Evolutionary conservation across 2,797 vertebrate species (phyloP).

Genomic region (Dendrocincla fuliginosa): DNA sequence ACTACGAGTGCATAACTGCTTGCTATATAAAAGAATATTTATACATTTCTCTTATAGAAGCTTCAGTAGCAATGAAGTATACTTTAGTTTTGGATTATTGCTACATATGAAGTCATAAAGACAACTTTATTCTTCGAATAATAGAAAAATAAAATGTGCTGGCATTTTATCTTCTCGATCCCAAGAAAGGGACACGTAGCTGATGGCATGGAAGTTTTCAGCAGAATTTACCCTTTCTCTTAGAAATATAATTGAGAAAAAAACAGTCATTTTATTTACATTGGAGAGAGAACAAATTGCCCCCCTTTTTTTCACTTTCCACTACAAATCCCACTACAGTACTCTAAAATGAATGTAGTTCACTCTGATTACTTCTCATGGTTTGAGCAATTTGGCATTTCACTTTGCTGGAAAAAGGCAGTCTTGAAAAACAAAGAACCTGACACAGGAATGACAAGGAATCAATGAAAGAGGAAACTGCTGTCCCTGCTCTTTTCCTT

Average conservation of each 20-base stretch:
- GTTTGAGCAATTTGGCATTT: neutral
- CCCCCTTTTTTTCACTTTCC: neutral
- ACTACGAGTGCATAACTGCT: neutral
- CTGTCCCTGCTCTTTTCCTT: neutral
- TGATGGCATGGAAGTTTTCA: neutral
- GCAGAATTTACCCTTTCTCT: neutral
- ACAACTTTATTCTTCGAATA: neutral
- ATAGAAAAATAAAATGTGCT: neutral
- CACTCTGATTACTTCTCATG: conserved; percentile 14
- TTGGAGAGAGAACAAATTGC: neutral
- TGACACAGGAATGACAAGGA: neutral
- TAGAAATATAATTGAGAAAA: neutral
- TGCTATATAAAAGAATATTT: neutral
- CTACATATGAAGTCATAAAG: neutral
- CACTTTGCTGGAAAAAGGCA: neutral
- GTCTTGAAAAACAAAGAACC: neutral
- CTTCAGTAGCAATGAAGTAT: neutral
- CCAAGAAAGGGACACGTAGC: neutral
- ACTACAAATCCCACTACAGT: neutral
- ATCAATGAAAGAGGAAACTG: neutral
- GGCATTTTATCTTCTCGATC: neutral
- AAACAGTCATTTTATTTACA: neutral
- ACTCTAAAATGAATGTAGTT: neutral
- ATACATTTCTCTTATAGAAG: neutral
- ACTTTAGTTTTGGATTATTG: neutral